Evolutionary conservation across 2,888 invertebrate species (phyloP).

Genomic region (Eumerus sabulonum): DNA sequence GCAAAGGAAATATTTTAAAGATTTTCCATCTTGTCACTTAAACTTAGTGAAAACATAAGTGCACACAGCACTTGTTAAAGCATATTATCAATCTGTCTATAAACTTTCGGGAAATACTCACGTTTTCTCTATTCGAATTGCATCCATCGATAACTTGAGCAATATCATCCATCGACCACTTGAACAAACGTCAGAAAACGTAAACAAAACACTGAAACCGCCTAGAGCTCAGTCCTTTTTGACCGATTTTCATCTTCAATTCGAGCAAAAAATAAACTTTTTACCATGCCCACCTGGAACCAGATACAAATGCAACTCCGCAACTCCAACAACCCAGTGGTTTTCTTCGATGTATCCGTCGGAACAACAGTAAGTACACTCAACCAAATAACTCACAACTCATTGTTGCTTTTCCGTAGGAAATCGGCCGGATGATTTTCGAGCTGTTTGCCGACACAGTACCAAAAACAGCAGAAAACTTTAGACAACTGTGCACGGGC

Average conservation of each 20-base stretch:
- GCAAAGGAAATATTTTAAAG: no score
- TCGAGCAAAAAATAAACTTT: background rate
- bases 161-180: no score
- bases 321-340: conserved; percentile 97
- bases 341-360: conserved; percentile 98
- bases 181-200: conserved; percentile 45
- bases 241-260: conserved; percentile 9
- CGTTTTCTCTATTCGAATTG: no score
- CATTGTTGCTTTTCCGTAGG: conserved; percentile 80
- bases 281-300: conserved; percentile 93
- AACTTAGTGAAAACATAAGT: no score
- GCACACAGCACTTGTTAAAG: no score
- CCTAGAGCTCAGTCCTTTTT: background rate
- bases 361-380: conserved; percentile 89
- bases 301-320: conserved; percentile 94
- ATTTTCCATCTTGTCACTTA: no score
- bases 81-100: no score
- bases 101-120: no score
- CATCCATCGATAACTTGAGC: no score
- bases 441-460: conserved; percentile 98
- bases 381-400: background rate
- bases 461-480: conserved; percentile 98
- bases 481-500: conserved; percentile 98
- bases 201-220: conserved; percentile 48
- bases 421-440: conserved; percentile 98